Percentiles rank a stretch among this genome's conserved stretches.
Conservation (phyloP, 2,888 invertebrate species). For the Vesta saturnalis region DNA sequence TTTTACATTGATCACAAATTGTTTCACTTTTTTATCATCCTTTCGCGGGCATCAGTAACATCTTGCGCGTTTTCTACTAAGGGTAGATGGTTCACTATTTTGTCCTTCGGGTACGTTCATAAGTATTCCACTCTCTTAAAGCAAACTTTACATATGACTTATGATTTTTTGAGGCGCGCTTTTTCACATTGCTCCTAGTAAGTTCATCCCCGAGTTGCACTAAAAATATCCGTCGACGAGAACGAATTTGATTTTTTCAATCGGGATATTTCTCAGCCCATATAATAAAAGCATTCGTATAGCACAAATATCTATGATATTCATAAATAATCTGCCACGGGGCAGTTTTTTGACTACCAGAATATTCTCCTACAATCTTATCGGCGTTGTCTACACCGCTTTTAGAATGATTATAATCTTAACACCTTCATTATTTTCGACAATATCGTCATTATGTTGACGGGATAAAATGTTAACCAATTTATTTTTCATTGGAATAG, state of each 20-base stretch:
- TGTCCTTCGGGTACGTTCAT: not conserved
- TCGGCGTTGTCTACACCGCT: not conserved
- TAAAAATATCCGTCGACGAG: not conserved
- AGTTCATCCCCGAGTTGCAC: not conserved
- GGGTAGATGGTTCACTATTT: not conserved
- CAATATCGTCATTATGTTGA: no score
- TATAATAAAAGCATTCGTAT: not conserved
- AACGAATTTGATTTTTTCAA: not conserved
- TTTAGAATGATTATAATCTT: not conserved
- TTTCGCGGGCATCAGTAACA: not conserved
- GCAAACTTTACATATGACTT: not conserved
- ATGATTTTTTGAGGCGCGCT: no score
- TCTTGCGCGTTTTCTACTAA: not conserved
- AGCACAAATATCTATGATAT: not conserved
- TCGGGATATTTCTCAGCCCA: not conserved
- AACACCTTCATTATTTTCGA: no score
- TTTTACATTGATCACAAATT: not conserved
- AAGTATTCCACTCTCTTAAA: slow-evolving; percentile 3
- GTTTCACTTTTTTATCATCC: slow-evolving; percentile 1
- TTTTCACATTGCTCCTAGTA: not conserved
- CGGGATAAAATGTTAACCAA: no score
- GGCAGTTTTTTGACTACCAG: not conserved
- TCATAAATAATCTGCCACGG: not conserved
- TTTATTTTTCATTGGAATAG: not conserved
- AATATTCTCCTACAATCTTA: not conserved